A percentile compares a stretch with the other conserved stretches of the same genome.
Evolutionary conservation across 2,113 vertebrate genomes (phyloP).

Genomic region (Ginglymostoma cirratum): DNA sequence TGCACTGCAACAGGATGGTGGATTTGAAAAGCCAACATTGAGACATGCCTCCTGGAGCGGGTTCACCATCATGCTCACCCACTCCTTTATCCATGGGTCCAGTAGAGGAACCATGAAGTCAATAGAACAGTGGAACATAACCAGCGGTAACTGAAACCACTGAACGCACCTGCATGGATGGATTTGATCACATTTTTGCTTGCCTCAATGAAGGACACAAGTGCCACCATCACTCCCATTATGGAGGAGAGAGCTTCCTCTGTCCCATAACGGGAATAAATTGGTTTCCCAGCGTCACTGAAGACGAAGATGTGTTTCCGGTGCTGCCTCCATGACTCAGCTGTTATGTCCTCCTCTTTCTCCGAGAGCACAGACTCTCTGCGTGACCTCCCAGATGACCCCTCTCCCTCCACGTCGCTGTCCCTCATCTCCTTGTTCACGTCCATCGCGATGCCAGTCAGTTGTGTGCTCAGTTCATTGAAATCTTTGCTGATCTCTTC

Average conservation of each 20-base stretch:
- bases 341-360: constrained; percentile 58
- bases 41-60: no score
- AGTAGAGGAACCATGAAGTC: neutral
- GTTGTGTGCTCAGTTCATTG: constrained; percentile 61
- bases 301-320: constrained; percentile 90
- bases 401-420: constrained; percentile 46
- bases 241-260: constrained; percentile 94
- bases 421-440: constrained; percentile 62
- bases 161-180: constrained; percentile 79
- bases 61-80: neutral
- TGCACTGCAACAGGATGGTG: neutral
- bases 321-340: constrained; percentile 80
- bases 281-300: constrained; percentile 91
- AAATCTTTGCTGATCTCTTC: constrained; percentile 67
- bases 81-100: neutral
- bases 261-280: constrained; percentile 89
- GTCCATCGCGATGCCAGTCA: constrained; percentile 59
- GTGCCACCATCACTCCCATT: constrained; percentile 94
- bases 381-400: constrained; percentile 39
- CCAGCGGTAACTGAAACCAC: neutral
- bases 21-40: neutral
- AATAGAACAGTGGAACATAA: neutral
- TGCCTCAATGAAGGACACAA: constrained; percentile 86
- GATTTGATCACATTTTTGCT: constrained; percentile 88
- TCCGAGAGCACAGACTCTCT: constrained; percentile 42